Evolutionary conservation across 2,888 invertebrate genomes (phyloP).

Genomic region (Endotricha flammealis): DNA sequence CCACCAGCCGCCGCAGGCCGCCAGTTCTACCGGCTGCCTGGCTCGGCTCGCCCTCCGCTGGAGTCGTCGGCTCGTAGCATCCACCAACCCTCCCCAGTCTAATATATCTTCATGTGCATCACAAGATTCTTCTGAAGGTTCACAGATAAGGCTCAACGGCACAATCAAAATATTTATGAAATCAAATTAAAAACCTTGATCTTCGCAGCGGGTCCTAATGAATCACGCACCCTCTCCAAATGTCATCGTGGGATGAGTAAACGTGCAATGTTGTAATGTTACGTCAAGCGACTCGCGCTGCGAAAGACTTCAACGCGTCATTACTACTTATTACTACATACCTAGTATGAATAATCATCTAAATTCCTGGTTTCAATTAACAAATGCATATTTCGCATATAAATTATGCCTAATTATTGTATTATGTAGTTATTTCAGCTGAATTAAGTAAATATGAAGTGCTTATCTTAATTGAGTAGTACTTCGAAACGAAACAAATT

Average conservation of each 20-base stretch:
- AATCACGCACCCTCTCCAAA: not conserved
- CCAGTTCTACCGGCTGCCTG: conserved; percentile 8
- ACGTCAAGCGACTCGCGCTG: conserved; percentile 15
- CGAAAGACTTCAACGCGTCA: conserved; percentile 56
- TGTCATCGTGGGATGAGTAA: not conserved
- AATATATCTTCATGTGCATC: too few relatives aligned
- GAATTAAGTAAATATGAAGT: conserved; percentile 4
- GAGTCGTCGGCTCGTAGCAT: too few relatives aligned
- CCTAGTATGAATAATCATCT: not conserved
- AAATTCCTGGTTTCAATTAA: conserved; percentile 5
- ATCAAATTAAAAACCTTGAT: too few relatives aligned
- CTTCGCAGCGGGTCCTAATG: too few relatives aligned
- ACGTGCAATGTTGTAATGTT: too few relatives aligned
- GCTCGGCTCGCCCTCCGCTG: conserved; percentile 16
- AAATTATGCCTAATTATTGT: conserved; percentile 5
- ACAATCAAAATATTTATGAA: too few relatives aligned
- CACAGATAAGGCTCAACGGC: too few relatives aligned
- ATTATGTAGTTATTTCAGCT: conserved; percentile 3
- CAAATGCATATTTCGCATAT: conserved; percentile 5
- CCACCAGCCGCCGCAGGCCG: conserved; percentile 35
- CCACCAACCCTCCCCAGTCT: conserved; percentile 10
- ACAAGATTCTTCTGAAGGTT: too few relatives aligned
- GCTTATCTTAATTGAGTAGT: too few relatives aligned
- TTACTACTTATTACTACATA: not conserved
- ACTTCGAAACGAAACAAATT: too few relatives aligned